Conservation (phyloP, 1,140 invertebrate species). For the Zaprionus taronus region DNA sequence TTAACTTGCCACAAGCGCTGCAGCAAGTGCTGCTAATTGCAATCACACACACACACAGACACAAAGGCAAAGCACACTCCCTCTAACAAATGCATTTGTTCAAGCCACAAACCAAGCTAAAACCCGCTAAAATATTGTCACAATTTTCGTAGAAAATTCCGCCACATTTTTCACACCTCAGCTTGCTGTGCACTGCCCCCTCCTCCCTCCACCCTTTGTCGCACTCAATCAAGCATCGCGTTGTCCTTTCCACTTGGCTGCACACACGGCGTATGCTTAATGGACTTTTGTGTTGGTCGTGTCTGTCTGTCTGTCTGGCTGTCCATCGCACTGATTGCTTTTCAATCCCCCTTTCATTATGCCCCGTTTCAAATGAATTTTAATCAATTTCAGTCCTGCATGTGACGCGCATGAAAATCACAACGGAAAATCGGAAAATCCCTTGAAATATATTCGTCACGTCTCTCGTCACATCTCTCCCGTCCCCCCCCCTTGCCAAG, state of each 20-base stretch:
- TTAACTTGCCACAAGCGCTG: constrained; percentile 56
- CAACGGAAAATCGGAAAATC: constrained; percentile 3
- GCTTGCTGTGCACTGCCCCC: neutral
- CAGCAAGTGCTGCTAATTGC: constrained; percentile 33
- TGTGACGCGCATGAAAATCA: constrained; percentile 13
- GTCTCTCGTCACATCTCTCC: neutral
- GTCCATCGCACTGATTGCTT: constrained; percentile 34
- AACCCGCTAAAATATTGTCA: constrained; percentile 10
- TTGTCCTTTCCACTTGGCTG: constrained; percentile 17
- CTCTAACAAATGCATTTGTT: neutral
- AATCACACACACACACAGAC: constrained; percentile 9
- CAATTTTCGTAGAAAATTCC: neutral
- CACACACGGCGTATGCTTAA: constrained; percentile 47
- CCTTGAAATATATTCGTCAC: constrained; percentile 11
- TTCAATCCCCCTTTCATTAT: constrained; percentile 31
- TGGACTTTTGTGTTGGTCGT: constrained; percentile 5
- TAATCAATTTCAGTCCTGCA: constrained; percentile 32
- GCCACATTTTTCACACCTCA: neutral
- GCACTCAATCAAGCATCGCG: constrained; percentile 28
- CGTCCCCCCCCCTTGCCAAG: neutral
- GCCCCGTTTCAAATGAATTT: constrained; percentile 11
- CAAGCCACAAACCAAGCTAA: neutral
- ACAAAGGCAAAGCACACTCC: too few relatives aligned
- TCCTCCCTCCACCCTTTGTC: neutral
- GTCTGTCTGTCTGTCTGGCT: neutral